These are phyloP conservation scores for Cryptoprocta ferox DNA, from an alignment of 2,797 vertebrate species.

Conservation along the genomic window DNA sequence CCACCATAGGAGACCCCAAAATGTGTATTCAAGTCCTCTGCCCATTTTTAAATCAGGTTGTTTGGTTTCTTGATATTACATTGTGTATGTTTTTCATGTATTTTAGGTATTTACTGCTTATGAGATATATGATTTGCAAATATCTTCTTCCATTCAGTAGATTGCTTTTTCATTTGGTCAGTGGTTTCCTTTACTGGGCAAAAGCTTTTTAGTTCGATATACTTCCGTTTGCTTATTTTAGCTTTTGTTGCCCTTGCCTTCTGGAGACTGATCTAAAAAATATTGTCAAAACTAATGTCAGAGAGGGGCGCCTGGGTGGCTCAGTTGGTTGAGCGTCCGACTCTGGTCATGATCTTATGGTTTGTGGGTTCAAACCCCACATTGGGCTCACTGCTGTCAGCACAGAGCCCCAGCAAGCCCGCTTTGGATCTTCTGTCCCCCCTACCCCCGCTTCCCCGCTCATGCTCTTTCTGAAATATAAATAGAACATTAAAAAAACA, in stretches of 20 bases:
- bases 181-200: not conserved
- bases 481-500: too few species aligned
- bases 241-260: not conserved
- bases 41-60: not conserved
- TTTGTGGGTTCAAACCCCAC: too few species aligned
- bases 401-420: too few species aligned
- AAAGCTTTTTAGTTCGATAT: not conserved
- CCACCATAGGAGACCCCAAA: not conserved
- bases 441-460: too few species aligned
- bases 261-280: not conserved
- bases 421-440: too few species aligned
- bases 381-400: too few species aligned
- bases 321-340: too few species aligned
- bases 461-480: too few species aligned
- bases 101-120: not conserved
- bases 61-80: not conserved
- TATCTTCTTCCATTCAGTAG: not conserved
- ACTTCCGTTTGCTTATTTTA: not conserved
- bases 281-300: not conserved
- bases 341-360: too few species aligned
- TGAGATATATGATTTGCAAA: not conserved
- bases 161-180: not conserved
- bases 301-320: not conserved
- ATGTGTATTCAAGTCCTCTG: not conserved
- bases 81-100: not conserved